Conservation (phyloP, 2,797 vertebrate genomes). For the Protonibea diacanthus region DNA sequence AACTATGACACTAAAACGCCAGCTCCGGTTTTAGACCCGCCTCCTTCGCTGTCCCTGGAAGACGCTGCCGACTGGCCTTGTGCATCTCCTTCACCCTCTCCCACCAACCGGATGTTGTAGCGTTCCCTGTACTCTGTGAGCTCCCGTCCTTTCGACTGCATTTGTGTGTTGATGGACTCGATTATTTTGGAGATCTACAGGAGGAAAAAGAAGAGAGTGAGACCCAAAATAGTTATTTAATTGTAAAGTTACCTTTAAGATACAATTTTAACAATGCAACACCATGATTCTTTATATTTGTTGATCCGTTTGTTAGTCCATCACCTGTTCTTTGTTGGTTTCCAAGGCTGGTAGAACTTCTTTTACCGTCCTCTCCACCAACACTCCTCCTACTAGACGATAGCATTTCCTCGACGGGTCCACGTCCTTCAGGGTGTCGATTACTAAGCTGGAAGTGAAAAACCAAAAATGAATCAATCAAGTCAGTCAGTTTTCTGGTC, state of each 20-base stretch:
- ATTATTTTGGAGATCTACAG: constrained; percentile 91
- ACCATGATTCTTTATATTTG: background rate
- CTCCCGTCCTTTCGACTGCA: constrained; percentile 93
- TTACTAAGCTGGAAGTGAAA: constrained; percentile 86
- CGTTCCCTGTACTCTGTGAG: constrained; percentile 95
- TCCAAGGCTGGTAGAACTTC: constrained; percentile 95
- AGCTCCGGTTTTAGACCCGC: constrained; percentile 86
- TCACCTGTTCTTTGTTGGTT: constrained; percentile 93
- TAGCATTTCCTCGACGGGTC: constrained; percentile 92
- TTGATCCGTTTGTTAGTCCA: background rate
- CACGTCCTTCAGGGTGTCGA: constrained; percentile 93
- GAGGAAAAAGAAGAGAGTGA: background rate
- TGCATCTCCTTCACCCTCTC: constrained; percentile 87
- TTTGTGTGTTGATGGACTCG: constrained; percentile 89
- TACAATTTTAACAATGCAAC: background rate
- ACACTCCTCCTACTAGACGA: constrained; percentile 93
- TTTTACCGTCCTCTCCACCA: constrained; percentile 95
- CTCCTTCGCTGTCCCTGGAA: constrained; percentile 83
- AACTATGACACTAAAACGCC: constrained; percentile 93
- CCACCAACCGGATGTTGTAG: constrained; percentile 95
- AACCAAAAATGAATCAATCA: background rate
- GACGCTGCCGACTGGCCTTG: constrained; percentile 77
- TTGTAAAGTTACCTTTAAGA: background rate
- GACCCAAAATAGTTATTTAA: background rate
- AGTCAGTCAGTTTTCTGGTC: background rate